Base-by-base conservation (phyloP, 2,113 vertebrate genomes). In the Columba livia region DNA sequence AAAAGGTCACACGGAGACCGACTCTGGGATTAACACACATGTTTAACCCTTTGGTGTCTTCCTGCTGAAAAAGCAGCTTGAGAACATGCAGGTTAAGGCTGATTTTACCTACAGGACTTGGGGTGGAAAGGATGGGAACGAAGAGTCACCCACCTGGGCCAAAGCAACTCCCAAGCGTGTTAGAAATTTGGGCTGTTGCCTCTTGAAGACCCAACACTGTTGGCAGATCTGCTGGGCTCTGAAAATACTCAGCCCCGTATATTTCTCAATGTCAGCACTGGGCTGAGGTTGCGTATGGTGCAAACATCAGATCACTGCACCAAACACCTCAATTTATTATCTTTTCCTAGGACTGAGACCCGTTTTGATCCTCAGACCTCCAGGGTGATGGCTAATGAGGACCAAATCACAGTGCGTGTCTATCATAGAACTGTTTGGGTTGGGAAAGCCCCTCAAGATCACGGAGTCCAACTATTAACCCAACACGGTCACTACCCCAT, bases 321-420 rank as follows among this genome's bases (percentile, higher is more conserved):
- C 31, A n/a, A 5, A 40, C 14, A 34, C 11, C 31, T n/a, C 31
- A 3, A 12, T 19, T 23, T 34, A 16, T 51, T 21, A 1, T 8
- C 11, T 67, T 61, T 54, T 16, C 23, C 24, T 15, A 19, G 29
- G 60, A 42, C 23, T 6, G 10, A 48, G 29, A 31, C 10, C 2
- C 1, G 15, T 34, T 34, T 28, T 2, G 7, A 15, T 36, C 40
- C 47, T 84, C 34, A 21, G 48, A 29, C 26, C 38, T 73, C 40
- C 26, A 26, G 19, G 47, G 21, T 11, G 16, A 36, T 8, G 16
- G 42, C 42, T 44, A 17, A 44, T 44, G 42, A 44, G 42, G 42
- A 44, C 5, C 1, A 3, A 40, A n/a, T 9, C 64, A 8, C 0
- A 0, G 32, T 5, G 5, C 24, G 7, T 0, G 0, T 10, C 47